Conservation (phyloP, 2,888 invertebrate species). For the Hydropsyche betteni region DNA sequence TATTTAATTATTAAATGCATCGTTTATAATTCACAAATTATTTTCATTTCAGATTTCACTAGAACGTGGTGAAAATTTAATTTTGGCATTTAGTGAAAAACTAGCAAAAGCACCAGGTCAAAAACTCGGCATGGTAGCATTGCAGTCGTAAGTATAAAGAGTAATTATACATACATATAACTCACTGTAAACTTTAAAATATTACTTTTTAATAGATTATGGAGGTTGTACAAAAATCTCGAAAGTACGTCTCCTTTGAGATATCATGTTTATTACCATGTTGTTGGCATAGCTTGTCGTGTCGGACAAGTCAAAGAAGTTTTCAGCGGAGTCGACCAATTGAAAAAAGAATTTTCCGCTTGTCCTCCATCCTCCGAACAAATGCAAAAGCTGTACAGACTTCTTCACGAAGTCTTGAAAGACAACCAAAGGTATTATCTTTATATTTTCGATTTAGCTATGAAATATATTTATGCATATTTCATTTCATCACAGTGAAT, state of each 20-base stretch:
- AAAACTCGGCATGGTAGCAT: slow-evolving; percentile 80
- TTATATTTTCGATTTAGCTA: not conserved
- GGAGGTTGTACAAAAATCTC: slow-evolving; percentile 91
- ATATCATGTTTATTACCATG: slow-evolving; percentile 92
- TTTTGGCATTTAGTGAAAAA: slow-evolving; percentile 91
- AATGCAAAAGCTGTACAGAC: slow-evolving; percentile 88
- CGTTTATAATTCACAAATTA: no score
- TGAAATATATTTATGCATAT: slow-evolving; percentile 51
- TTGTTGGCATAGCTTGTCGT: slow-evolving; percentile 88
- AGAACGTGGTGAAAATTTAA: slow-evolving; percentile 87
- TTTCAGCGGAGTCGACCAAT: slow-evolving; percentile 83
- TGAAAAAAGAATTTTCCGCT: slow-evolving; percentile 81
- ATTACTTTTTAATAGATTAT: slow-evolving; percentile 68
- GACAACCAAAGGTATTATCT: slow-evolving; percentile 81
- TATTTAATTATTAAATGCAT: not conserved
- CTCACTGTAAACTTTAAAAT: not conserved
- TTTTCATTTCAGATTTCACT: slow-evolving; percentile 73
- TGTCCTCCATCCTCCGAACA: slow-evolving; percentile 88
- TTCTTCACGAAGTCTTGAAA: slow-evolving; percentile 88
- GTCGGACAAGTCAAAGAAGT: slow-evolving; percentile 87
- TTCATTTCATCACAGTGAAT: slow-evolving; percentile 70
- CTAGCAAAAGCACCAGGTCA: slow-evolving; percentile 85
- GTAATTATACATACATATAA: slow-evolving; percentile 2
- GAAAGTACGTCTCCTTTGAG: slow-evolving; percentile 84
- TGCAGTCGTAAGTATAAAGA: slow-evolving; percentile 78